phyloP scores from a whole-genome alignment of 2,888 invertebrate genomes.

The Capitulum mitella region DNA sequence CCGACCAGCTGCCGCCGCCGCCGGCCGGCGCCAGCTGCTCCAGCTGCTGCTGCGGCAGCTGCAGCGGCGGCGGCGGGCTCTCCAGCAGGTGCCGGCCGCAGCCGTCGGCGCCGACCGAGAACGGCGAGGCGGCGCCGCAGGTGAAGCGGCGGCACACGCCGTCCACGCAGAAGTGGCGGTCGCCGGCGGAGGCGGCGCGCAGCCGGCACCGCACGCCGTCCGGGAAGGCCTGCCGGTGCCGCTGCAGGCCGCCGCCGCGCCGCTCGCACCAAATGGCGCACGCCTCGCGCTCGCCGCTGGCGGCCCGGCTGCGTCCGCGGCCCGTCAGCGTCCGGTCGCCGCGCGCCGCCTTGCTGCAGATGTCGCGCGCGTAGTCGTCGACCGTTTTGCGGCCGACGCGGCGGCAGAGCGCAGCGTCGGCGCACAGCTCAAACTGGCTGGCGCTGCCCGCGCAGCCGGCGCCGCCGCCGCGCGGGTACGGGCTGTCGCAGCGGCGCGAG shows the following conservation, averaged over 20 bases:
- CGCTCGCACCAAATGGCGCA: constrained; percentile 15
- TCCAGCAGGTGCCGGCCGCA: not conserved
- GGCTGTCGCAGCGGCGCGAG: constrained; percentile 30
- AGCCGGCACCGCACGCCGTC: constrained; percentile 10
- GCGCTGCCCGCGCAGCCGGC: constrained; percentile 49
- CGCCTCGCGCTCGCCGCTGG: not conserved
- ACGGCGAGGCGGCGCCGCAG: not conserved
- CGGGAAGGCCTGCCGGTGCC: not conserved
- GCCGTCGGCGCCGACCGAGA: not conserved
- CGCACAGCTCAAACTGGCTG: constrained; percentile 65
- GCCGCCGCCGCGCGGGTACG: constrained; percentile 15
- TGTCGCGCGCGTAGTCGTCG: constrained; percentile 67
- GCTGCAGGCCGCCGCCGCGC: constrained; percentile 8
- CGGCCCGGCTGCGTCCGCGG: constrained; percentile 49
- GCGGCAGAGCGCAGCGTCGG: constrained; percentile 58
- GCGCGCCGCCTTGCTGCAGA: constrained; percentile 64
- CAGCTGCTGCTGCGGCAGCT: not conserved
- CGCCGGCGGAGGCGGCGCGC: not conserved
- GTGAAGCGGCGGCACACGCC: not conserved
- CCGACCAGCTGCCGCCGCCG: constrained; percentile 36
- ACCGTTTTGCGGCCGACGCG: constrained; percentile 65
- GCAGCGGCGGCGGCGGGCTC: not conserved
- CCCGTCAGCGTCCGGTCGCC: constrained; percentile 69
- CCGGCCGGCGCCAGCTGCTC: not conserved
- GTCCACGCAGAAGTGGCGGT: constrained; percentile 2